Percentiles rank a stretch among this genome's conserved stretches.
Evolutionary conservation across 1,140 invertebrate genomes (phyloP).

Genomic region (Galleria mellonella): DNA sequence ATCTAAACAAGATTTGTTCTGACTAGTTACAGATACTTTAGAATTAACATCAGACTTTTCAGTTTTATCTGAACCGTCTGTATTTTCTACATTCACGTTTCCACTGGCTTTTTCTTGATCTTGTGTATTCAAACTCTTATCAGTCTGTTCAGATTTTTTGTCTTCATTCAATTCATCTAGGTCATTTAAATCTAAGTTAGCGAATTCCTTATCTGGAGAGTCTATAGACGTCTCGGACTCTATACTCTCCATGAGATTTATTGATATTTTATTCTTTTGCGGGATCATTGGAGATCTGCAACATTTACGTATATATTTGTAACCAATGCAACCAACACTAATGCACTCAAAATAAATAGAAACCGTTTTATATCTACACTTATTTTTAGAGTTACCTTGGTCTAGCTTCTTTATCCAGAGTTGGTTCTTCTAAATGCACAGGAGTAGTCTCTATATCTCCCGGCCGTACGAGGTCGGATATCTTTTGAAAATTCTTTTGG

Average conservation of each 20-base stretch:
- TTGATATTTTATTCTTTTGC: slow-evolving; percentile 67
- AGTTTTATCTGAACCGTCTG: slow-evolving; percentile 27
- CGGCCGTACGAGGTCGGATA: slow-evolving; percentile 65
- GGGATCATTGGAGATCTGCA: slow-evolving; percentile 64
- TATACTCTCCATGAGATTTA: slow-evolving; percentile 72
- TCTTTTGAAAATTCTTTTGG: slow-evolving; percentile 69
- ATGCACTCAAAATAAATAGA: slow-evolving; percentile 4
- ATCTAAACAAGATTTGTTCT: slow-evolving; percentile 26
- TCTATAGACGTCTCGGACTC: slow-evolving; percentile 70
- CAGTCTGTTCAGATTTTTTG: slow-evolving; percentile 13
- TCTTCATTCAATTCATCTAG: slow-evolving; percentile 44
- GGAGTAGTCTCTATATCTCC: slow-evolving; percentile 47
- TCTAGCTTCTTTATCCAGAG: slow-evolving; percentile 40
- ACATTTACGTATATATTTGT: too few species aligned
- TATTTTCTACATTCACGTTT: slow-evolving; percentile 18
- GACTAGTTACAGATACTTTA: slow-evolving; percentile 27
- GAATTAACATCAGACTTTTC: slow-evolving; percentile 27
- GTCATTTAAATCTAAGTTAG: slow-evolving; percentile 58
- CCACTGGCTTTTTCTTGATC: slow-evolving; percentile 12
- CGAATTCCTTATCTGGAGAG: slow-evolving; percentile 66
- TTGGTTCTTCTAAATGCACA: slow-evolving; percentile 32
- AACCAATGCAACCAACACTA: too few species aligned
- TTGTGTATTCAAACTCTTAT: slow-evolving; percentile 7
- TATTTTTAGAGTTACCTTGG: too few species aligned
- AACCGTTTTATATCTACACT: neutral